These are phyloP conservation scores for Nansenia antarctica DNA, from an alignment of 2,113 vertebrate genomes.

Conservation along the genomic window DNA sequence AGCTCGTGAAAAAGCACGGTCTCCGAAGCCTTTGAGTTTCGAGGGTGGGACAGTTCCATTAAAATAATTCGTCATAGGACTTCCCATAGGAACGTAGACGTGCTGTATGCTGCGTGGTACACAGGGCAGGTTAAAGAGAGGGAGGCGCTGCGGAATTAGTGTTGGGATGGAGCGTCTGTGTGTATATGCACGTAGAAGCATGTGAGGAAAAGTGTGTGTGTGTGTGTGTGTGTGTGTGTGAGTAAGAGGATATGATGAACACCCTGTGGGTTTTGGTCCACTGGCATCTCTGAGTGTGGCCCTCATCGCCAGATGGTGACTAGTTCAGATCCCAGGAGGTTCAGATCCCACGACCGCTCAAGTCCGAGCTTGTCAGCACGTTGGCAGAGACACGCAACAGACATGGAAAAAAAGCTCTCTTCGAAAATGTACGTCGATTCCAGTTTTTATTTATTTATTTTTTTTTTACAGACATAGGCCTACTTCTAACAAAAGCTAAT, in stretches of 20 bases:
- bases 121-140: slow-evolving; percentile 26
- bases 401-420: no score
- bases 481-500: no score
- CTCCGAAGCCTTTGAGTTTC: no score
- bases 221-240: background rate
- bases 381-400: no score
- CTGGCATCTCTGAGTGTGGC: background rate
- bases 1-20: no score
- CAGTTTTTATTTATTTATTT: no score
- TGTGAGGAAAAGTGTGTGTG: background rate
- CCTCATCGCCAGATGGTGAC: background rate
- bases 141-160: slow-evolving; percentile 6
- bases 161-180: slow-evolving; percentile 11
- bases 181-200: background rate
- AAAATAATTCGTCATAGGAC: no score
- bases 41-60: no score
- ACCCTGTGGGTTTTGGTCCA: background rate
- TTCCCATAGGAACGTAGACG: no score
- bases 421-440: no score
- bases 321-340: background rate
- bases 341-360: background rate
- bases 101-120: slow-evolving; percentile 29
- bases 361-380: no score
- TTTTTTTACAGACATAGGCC: no score
- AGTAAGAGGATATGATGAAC: background rate